Percentiles rank a stretch among this genome's conserved stretches.
phyloP scores from a whole-genome alignment of 2,888 invertebrate genomes.

The Sarcophaga variegata region DNA sequence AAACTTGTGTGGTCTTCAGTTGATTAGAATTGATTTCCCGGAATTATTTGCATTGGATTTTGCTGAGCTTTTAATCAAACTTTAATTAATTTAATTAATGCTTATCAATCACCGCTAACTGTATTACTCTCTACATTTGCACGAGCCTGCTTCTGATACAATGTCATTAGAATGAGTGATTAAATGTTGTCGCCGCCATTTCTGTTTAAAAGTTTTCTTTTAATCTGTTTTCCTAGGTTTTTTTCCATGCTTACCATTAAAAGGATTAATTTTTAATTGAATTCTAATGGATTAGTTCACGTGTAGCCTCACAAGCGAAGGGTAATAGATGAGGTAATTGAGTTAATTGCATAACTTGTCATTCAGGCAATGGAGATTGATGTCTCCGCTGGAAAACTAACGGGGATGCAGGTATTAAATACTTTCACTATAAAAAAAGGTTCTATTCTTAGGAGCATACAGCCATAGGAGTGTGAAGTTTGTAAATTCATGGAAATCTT shows the following conservation, averaged over 20 bases:
- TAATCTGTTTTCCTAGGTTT: background rate
- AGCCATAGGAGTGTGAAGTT: no score
- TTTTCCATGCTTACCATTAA: background rate
- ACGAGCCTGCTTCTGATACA: background rate
- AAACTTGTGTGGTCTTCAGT: background rate
- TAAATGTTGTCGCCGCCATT: no score
- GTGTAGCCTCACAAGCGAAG: background rate
- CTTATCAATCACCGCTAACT: slow-evolving; percentile 23
- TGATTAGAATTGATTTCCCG: background rate
- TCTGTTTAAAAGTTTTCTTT: background rate
- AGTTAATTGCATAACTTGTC: background rate
- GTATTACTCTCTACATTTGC: no score
- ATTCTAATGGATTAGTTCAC: background rate
- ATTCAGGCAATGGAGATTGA: background rate
- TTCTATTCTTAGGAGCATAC: no score
- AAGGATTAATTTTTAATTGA: background rate
- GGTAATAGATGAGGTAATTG: background rate
- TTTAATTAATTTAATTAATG: slow-evolving; percentile 56
- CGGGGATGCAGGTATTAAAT: no score
- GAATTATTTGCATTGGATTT: background rate
- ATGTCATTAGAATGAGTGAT: no score
- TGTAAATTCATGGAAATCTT: no score
- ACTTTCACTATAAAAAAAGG: no score
- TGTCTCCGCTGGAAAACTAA: no score
- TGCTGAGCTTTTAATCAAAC: slow-evolving; percentile 54